Percentiles rank a stretch among this genome's conserved stretches.
phyloP scores from a whole-genome alignment of 2,113 vertebrate genomes.

The Xerus inauris region DNA sequence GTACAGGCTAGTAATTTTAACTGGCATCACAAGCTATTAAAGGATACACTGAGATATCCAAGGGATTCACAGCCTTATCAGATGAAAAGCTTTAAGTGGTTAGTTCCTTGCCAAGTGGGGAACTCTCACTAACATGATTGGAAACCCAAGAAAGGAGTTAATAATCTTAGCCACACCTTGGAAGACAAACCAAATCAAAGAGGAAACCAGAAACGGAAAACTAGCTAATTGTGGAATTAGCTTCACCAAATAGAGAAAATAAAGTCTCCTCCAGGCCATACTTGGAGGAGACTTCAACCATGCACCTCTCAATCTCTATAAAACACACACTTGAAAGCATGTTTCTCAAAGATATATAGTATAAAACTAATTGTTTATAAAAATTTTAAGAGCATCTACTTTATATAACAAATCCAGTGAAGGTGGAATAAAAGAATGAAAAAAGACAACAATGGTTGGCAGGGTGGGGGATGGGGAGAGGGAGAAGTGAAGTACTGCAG shows the following conservation, averaged over 20 bases:
- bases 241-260: not conserved
- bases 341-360: not conserved
- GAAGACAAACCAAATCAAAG: not conserved
- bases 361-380: not conserved
- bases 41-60: not conserved
- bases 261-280: not conserved
- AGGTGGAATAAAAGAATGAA: not conserved
- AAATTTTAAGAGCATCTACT: not conserved
- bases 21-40: not conserved
- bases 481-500: not conserved
- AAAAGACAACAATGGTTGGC: not conserved
- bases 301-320: not conserved
- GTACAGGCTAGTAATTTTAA: not conserved
- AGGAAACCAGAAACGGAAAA: not conserved
- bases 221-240: not conserved
- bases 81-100: not conserved
- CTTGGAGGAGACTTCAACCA: not conserved
- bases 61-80: not conserved
- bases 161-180: not conserved
- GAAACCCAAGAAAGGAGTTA: not conserved
- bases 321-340: not conserved
- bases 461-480: too few species aligned
- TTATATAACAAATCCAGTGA: slow-evolving; percentile 9
- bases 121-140: not conserved
- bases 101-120: not conserved